These are phyloP conservation scores for Idaea aversata DNA, from an alignment of 2,888 invertebrate species.

Conservation along the genomic window DNA sequence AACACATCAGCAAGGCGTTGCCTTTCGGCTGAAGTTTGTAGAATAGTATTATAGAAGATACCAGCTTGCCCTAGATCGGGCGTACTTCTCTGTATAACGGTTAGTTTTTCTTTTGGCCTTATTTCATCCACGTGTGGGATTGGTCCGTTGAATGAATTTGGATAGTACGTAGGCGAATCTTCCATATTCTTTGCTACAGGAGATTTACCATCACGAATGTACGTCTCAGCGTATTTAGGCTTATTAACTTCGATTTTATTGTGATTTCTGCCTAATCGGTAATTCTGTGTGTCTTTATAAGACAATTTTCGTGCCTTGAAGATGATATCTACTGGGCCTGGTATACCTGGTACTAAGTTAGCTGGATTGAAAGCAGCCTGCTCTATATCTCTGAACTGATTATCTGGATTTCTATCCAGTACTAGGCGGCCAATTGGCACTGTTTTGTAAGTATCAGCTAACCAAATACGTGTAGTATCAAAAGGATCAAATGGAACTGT, in stretches of 20 bases:
- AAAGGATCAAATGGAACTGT: slow-evolving; percentile 57
- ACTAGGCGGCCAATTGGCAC: slow-evolving; percentile 50
- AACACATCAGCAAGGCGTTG: slow-evolving; percentile 28
- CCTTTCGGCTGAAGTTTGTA: slow-evolving; percentile 28
- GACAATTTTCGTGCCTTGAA: slow-evolving; percentile 49
- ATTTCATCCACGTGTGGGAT: slow-evolving; percentile 78
- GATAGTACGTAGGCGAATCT: slow-evolving; percentile 95
- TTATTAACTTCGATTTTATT: slow-evolving; percentile 52
- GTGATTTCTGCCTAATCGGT: slow-evolving; percentile 55
- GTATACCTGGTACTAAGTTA: slow-evolving; percentile 63
- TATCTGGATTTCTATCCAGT: slow-evolving; percentile 50
- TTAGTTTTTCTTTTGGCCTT: slow-evolving; percentile 37
- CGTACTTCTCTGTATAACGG: slow-evolving; percentile 41
- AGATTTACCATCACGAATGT: slow-evolving; percentile 78
- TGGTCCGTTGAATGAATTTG: slow-evolving; percentile 95
- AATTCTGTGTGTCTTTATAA: slow-evolving; percentile 54
- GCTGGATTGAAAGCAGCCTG: slow-evolving; percentile 52
- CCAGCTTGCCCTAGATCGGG: slow-evolving; percentile 81
- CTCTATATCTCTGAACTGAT: slow-evolving; percentile 49
- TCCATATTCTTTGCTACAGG: slow-evolving; percentile 87
- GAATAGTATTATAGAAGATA: slow-evolving; percentile 83
- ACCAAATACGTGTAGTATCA: slow-evolving; percentile 54
- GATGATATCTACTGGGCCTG: slow-evolving; percentile 51
- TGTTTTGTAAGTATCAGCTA: slow-evolving; percentile 56
- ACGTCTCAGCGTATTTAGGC: slow-evolving; percentile 48